These are phyloP conservation scores for Dorcus hopei DNA, from an alignment of 2,888 invertebrate genomes.

Conservation along the genomic window DNA sequence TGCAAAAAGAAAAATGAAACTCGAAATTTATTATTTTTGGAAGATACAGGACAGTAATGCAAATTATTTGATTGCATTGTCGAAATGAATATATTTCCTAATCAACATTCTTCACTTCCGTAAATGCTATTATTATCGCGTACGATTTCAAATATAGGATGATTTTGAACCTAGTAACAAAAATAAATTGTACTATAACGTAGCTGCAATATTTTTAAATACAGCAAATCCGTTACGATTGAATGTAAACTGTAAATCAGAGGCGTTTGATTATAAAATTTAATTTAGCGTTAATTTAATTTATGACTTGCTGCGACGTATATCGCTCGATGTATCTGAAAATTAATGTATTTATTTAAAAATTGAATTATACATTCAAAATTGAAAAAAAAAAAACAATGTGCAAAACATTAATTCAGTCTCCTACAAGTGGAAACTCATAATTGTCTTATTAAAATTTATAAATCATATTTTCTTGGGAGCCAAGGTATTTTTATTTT, in stretches of 20 bases:
- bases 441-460: too few relatives aligned
- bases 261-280: slow-evolving; percentile 38
- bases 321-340: slow-evolving; percentile 33
- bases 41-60: too few relatives aligned
- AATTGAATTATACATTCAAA: not conserved
- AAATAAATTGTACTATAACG: not conserved
- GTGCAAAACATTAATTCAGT: not conserved
- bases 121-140: too few relatives aligned
- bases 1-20: too few relatives aligned
- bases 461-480: too few relatives aligned
- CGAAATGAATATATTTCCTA: too few relatives aligned
- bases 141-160: not conserved
- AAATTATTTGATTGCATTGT: too few relatives aligned
- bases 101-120: too few relatives aligned
- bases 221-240: slow-evolving; percentile 1
- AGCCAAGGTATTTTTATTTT: too few relatives aligned
- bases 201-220: not conserved
- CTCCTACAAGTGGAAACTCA: too few relatives aligned
- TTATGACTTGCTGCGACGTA: slow-evolving; percentile 36
- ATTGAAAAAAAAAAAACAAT: not conserved
- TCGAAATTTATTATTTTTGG: too few relatives aligned
- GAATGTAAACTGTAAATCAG: slow-evolving; percentile 32
- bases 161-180: not conserved
- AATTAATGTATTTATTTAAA: slow-evolving; percentile 15
- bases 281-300: slow-evolving; percentile 44